Conservation (phyloP, 2,113 vertebrate species). For the Crotalus viridis region DNA sequence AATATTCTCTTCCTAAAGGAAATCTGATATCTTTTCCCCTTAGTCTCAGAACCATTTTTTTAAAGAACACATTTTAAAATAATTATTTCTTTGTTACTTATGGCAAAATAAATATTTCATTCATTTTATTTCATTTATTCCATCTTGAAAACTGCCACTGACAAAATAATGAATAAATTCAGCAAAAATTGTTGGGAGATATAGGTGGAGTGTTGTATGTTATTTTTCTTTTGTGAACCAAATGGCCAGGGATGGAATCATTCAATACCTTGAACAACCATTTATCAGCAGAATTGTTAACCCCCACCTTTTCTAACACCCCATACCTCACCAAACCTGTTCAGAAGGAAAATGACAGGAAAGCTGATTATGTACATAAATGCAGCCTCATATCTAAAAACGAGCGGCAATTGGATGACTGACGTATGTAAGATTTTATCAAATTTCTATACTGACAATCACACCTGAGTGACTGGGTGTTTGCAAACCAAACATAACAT, state of each 20-base stretch:
- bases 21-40: not conserved
- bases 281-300: not conserved
- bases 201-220: not conserved
- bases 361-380: not conserved
- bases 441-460: not conserved
- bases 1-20: not conserved
- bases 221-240: conserved; percentile 23
- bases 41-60: conserved; percentile 28
- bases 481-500: not conserved
- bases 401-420: not conserved
- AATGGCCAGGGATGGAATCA: not conserved
- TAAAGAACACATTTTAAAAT: conserved; percentile 26
- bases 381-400: not conserved
- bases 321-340: not conserved
- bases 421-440: not conserved
- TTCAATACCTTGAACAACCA: not conserved
- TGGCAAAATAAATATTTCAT: not conserved
- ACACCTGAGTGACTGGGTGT: not conserved
- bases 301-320: not conserved
- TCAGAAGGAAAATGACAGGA: not conserved
- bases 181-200: not conserved
- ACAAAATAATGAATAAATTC: not conserved
- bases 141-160: conserved; percentile 9
- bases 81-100: conserved; percentile 14
- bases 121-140: not conserved